Evolutionary conservation across 2,797 vertebrate genomes (phyloP).

Genomic region (Parauchenoglanis punctatus): DNA sequence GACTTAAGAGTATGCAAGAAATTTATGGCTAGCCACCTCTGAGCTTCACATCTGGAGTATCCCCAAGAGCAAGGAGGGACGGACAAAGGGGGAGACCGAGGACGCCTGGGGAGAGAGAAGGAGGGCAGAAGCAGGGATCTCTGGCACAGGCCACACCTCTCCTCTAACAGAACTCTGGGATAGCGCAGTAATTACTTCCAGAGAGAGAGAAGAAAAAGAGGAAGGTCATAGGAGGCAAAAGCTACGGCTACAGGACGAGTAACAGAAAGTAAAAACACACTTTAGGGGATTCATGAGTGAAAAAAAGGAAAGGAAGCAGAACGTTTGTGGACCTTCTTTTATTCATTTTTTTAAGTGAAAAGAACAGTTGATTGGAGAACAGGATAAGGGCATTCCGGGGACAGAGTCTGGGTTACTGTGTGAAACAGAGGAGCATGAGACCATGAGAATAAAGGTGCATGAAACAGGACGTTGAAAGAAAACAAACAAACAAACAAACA

Average conservation of each 20-base stretch:
- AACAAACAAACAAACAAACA: background rate
- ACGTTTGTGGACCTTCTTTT: background rate
- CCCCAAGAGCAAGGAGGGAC: constrained; percentile 39
- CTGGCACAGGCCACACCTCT: constrained; percentile 58
- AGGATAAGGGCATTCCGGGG: background rate
- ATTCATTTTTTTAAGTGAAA: background rate
- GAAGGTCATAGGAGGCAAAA: constrained; percentile 42
- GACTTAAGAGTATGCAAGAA: constrained; percentile 52
- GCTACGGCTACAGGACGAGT: constrained; percentile 45
- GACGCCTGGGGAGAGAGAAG: constrained; percentile 22
- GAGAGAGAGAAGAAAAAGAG: constrained; percentile 67
- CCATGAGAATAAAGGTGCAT: constrained; percentile 5
- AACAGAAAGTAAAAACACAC: constrained; percentile 37
- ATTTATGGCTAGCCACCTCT: constrained; percentile 51
- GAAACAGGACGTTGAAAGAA: background rate
- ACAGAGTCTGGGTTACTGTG: constrained; percentile 25
- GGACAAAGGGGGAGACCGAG: constrained; percentile 16
- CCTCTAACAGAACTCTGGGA: constrained; percentile 75
- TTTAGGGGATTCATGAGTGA: background rate
- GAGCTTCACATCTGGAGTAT: constrained; percentile 56
- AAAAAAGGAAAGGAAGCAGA: background rate
- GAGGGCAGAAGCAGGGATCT: constrained; percentile 40
- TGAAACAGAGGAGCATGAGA: constrained; percentile 18
- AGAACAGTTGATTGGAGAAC: background rate
- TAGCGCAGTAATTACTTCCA: constrained; percentile 82